Percentiles rank a stretch among this genome's conserved stretches.
phyloP scores from a whole-genome alignment of 2,113 vertebrate genomes.

The Tragelaphus scriptus region DNA sequence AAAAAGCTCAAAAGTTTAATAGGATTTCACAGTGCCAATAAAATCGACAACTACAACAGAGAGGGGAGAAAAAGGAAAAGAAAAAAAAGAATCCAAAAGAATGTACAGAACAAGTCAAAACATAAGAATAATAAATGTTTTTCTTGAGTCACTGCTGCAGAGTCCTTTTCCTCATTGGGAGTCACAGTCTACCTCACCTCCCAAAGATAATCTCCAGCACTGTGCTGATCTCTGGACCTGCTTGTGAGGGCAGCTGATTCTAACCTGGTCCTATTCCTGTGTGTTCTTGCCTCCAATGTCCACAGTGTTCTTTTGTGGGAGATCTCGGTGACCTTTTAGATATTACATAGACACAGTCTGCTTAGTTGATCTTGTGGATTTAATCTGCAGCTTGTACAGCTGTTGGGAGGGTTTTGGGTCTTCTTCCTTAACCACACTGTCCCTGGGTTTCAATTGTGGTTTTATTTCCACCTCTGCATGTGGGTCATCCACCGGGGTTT shows the following conservation, averaged over 20 bases:
- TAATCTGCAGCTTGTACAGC: not conserved
- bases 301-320: not conserved
- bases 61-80: not conserved
- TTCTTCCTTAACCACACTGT: not conserved
- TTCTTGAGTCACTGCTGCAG: not conserved
- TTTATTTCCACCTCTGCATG: not conserved
- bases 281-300: not conserved
- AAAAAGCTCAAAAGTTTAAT: not conserved
- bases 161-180: not conserved
- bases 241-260: not conserved
- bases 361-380: not conserved
- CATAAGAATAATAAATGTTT: not conserved
- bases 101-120: not conserved
- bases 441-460: not conserved
- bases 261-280: not conserved
- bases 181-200: not conserved
- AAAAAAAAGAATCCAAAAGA: not conserved
- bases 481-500: not conserved
- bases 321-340: not conserved
- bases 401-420: not conserved
- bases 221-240: not conserved
- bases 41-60: not conserved
- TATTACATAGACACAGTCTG: not conserved
- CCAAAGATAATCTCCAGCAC: not conserved
- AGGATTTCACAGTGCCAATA: not conserved